Conservation (phyloP, 2,113 vertebrate genomes). For the Campylomormyrus numenius region DNA sequence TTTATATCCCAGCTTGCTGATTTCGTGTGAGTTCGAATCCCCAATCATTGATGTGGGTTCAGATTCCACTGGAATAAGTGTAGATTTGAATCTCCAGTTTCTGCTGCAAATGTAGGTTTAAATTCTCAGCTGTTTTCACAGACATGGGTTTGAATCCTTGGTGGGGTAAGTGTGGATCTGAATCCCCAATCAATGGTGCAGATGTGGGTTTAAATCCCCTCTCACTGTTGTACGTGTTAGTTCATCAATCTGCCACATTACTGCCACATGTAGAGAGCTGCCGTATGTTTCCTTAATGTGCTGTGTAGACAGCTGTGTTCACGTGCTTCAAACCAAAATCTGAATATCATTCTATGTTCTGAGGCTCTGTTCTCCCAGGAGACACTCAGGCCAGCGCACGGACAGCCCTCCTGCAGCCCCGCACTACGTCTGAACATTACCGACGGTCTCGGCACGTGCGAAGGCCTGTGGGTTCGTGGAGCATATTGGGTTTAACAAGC, state of each 20-base stretch:
- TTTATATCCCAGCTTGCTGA: background rate
- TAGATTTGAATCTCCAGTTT: background rate
- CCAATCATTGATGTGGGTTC: background rate
- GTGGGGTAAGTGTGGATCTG: background rate
- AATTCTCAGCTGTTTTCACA: background rate
- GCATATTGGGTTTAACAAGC: constrained; percentile 98
- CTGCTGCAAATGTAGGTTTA: background rate
- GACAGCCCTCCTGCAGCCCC: background rate
- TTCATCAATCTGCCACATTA: background rate
- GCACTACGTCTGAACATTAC: constrained; percentile 21
- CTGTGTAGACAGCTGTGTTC: constrained; percentile 40
- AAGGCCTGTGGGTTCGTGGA: constrained; percentile 60
- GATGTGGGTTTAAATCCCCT: background rate
- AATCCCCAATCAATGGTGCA: background rate
- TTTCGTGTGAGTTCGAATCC: background rate
- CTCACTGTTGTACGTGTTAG: background rate
- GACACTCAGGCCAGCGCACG: no score
- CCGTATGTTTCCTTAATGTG: constrained; percentile 35
- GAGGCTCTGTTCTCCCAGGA: background rate
- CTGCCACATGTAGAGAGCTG: background rate
- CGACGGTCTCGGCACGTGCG: constrained; percentile 28
- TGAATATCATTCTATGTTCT: background rate
- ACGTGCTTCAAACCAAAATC: background rate
- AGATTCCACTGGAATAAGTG: background rate
- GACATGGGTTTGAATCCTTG: background rate